Evolutionary conservation across 2,888 invertebrate genomes (phyloP).

Genomic region (Gymnoscelis rufifasciata): DNA sequence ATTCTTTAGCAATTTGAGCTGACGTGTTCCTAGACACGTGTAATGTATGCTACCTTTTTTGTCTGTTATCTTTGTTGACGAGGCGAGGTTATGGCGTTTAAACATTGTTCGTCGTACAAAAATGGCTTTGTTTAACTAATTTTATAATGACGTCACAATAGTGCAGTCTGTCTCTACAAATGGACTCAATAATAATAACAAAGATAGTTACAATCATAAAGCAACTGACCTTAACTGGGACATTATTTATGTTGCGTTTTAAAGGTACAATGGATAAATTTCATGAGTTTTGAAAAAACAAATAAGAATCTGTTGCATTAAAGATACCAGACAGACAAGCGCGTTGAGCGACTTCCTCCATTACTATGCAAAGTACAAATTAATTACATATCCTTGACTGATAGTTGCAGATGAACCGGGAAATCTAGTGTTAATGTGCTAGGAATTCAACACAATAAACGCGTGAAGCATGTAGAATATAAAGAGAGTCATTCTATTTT

Average conservation of each 20-base stretch:
- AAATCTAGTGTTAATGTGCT: neutral
- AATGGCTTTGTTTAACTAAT: neutral
- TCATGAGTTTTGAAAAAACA: too few relatives aligned
- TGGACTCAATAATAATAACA: too few relatives aligned
- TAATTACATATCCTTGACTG: neutral
- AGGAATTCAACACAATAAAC: neutral
- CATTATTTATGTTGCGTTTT: too few relatives aligned
- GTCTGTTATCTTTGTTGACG: neutral
- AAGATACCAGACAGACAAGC: too few relatives aligned
- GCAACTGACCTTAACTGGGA: too few relatives aligned
- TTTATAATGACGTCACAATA: too few relatives aligned
- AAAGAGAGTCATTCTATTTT: neutral
- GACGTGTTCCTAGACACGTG: constrained; percentile 1
- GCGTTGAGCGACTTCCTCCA: too few relatives aligned
- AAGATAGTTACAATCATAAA: too few relatives aligned
- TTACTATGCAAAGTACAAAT: neutral
- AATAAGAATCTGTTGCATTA: too few relatives aligned
- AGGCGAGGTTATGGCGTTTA: too few relatives aligned
- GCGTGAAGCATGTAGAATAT: neutral
- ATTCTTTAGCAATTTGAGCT: constrained; percentile 17
- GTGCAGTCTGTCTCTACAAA: too few relatives aligned
- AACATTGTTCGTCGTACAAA: neutral
- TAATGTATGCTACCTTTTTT: neutral
- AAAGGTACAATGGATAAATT: too few relatives aligned
- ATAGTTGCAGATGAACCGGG: constrained; percentile 4